Base-by-base conservation (phyloP, 2,113 vertebrate genomes). In the Oophaga pumilio region DNA sequence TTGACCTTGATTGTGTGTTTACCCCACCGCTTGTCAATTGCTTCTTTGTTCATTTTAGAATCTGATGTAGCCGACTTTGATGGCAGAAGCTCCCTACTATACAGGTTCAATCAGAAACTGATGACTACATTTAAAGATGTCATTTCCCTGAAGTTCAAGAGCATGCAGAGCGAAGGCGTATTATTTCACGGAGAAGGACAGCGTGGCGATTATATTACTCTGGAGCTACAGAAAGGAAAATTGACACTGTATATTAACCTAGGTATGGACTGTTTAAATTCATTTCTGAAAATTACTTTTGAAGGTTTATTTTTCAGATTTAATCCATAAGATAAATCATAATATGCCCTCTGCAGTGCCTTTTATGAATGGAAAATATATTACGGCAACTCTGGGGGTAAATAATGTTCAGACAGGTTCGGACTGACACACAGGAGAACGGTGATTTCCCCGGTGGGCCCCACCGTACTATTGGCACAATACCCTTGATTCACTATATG, bases 91-190 rank as follows among this genome's bases (percentile, higher is more conserved):
- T 98, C 97, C 0, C 93, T 99, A 87, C 95, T 99, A 22, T 99
- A 99, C 89, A 97, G 98, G 93, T 99, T 99, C 91, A 99, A 97
- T 93, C 98, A 99, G 94, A 99, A 99, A 90, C 94, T 97, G 86
- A 98, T 97, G 97, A 98, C 97, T 52, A 99, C 98, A 0, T 96
- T 98, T 91, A 99, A 99, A 93, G 98, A 99, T 62, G 97, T 99
- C 85, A 96, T 99, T 91, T 98, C 97, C 18, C 94, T 99, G 90
- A 96, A 96, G 89, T 99, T 99, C 92, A 99, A 98, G 91, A 99
- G 97, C 91, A 96, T 96, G 87, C 96, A 97, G 90, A 95, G 96
- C 0, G 97, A 99, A 79, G 98, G 98, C 2, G 98, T 99, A 22
- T 89, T 99, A 57, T 95, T 99, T 90, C 98, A 99, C 1, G 98